Percentiles rank a stretch among this genome's conserved stretches.
Evolutionary conservation across 2,113 vertebrate genomes (phyloP).

Genomic region (Sturnus vulgaris): DNA sequence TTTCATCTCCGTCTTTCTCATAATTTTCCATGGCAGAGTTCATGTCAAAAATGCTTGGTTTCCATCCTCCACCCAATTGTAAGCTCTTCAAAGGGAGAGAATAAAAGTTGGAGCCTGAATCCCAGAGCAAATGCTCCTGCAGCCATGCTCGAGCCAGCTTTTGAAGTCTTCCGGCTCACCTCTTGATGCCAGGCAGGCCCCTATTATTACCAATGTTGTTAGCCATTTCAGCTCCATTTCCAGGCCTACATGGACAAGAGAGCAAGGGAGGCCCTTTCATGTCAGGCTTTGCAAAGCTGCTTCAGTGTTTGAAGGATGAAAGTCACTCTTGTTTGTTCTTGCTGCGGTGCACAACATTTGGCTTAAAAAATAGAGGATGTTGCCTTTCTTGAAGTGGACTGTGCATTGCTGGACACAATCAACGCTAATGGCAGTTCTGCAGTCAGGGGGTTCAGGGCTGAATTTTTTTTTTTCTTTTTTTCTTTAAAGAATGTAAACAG

Average conservation of each 20-base stretch:
- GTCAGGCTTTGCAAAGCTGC: conserved; percentile 71
- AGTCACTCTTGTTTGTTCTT: conserved; percentile 58
- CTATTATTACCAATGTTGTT: conserved; percentile 87
- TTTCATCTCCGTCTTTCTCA: conserved; percentile 88
- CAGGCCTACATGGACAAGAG: conserved; percentile 76
- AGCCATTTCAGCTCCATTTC: conserved; percentile 83
- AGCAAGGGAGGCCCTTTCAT: conserved; percentile 84
- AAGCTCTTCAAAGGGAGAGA: conserved; percentile 95
- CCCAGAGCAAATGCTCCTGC: conserved; percentile 61
- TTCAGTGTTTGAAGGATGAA: conserved; percentile 69
- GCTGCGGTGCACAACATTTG: conserved; percentile 42
- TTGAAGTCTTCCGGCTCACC: conserved; percentile 86
- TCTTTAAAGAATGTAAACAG: conserved; percentile 44
- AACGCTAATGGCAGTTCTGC: conserved; percentile 33
- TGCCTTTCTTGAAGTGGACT: conserved; percentile 58
- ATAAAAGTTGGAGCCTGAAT: conserved; percentile 81
- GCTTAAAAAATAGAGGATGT: conserved; percentile 48
- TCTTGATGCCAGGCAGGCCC: conserved; percentile 87
- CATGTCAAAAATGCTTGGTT: conserved; percentile 78
- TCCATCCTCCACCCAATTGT: conserved; percentile 85
- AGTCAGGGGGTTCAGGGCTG: background rate
- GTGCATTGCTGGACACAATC: conserved; percentile 5
- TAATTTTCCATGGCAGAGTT: conserved; percentile 81
- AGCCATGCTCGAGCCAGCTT: conserved; percentile 73
- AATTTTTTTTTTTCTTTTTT: background rate